Evolutionary conservation across 1,140 invertebrate species (phyloP), one percentile per base, ranked within the genome.

Genomic region (Monochamus saltuarius): DNA sequence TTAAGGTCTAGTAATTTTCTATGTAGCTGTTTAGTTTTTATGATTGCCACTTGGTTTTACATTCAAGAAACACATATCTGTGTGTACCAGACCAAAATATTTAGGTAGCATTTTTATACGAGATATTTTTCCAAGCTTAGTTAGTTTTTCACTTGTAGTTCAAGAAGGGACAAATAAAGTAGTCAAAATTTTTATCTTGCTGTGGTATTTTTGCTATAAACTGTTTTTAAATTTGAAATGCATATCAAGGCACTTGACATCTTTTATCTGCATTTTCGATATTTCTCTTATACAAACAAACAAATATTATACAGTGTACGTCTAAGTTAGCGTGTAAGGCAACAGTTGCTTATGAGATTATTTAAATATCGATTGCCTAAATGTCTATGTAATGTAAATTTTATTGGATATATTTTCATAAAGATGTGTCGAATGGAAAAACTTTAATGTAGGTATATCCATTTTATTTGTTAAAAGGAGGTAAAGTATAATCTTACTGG

Each of bases 61-160:
- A 38, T 54, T 60, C 66, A 50, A 57, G 56, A 57, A 56, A 51
- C 59, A 68, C 70, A 72, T 71, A 72, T 72, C 70, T 63, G 51
- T 64, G 55, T 65, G 58, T 61, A 69, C 66, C 67, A 69, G 71
- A 71, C 71, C 71, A 69, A 69, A 71, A 65, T 56, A 65, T 51
- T 57, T 67, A 67, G 60, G 56, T 67, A 69, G 69, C 61, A 56
- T 63, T 71, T 70, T 66, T 53, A 68, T 65, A 71, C n/a, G 63
- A 64, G 51, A 65, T 68, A 71, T 71, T 69, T 72, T 70, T 70
- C 56, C 65, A 71, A 53, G 56, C 59, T 69, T 67, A 71, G 62
- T 67, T 62, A 61, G 40, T 14, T 19, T 34, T 56, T 34, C 63
- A 40, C 47, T 35, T 46, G 50, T 42, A n/a, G 34, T 50, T 54